phyloP scores from a whole-genome alignment of 2,888 invertebrate genomes.

The Sussaba pulchella region DNA sequence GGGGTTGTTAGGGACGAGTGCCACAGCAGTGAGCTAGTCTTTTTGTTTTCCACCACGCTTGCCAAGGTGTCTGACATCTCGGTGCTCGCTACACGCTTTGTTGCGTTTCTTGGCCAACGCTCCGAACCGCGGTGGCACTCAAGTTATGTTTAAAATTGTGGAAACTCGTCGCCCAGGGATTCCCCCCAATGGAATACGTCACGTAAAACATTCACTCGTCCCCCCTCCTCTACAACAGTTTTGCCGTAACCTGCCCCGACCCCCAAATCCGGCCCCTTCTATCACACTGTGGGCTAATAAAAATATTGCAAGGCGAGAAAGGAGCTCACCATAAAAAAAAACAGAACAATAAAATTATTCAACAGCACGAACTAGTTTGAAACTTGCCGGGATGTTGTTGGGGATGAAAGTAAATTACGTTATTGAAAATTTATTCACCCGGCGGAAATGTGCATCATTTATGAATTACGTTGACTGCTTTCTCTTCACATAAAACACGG shows the following conservation, averaged over 20 bases:
- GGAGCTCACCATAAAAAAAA: background rate
- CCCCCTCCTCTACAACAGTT: slow-evolving; percentile 24
- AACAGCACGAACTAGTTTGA: background rate
- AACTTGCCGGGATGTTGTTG: background rate
- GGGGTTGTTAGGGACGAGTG: slow-evolving; percentile 34
- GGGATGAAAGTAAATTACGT: background rate
- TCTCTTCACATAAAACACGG: too few relatives aligned
- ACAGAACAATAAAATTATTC: background rate
- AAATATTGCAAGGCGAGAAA: background rate
- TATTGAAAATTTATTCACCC: background rate
- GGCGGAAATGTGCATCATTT: background rate
- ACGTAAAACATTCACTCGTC: slow-evolving; percentile 33
- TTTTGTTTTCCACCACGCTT: slow-evolving; percentile 60
- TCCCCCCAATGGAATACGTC: background rate
- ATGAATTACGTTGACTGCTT: too few relatives aligned
- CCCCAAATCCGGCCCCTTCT: background rate
- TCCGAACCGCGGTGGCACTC: slow-evolving; percentile 33
- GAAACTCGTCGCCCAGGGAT: slow-evolving; percentile 21
- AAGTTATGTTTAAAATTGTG: slow-evolving; percentile 49
- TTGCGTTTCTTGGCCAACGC: slow-evolving; percentile 52
- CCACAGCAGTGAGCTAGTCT: slow-evolving; percentile 38
- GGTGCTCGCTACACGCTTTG: slow-evolving; percentile 58
- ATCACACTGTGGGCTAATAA: slow-evolving; percentile 7
- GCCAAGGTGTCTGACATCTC: slow-evolving; percentile 62
- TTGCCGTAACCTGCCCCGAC: slow-evolving; percentile 5